Conservation (phyloP, 2,113 vertebrate genomes). For the Corynorhinus townsendii region DNA sequence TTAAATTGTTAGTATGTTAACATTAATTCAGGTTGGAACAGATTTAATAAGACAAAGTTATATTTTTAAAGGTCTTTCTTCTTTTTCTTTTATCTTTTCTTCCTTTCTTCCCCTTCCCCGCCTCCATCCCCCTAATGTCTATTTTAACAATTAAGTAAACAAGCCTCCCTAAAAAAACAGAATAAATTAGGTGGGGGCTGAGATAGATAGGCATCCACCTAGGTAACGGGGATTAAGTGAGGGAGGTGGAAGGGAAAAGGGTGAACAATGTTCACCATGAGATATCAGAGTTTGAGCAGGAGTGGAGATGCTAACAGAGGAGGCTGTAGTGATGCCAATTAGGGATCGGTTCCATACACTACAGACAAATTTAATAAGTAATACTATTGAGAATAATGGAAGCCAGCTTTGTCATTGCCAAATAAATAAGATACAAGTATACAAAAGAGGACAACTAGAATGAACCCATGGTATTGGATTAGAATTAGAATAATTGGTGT, state of each 20-base stretch:
- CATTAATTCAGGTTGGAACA: not conserved
- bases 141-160: not conserved
- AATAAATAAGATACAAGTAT: not conserved
- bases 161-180: not conserved
- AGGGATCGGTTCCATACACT: not conserved
- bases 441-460: not conserved
- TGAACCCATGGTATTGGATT: not conserved
- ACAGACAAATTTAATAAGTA: not conserved
- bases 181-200: not conserved
- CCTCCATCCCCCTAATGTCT: not conserved
- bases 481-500: not conserved
- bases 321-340: not conserved
- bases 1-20: not conserved
- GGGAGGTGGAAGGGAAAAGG: not conserved
- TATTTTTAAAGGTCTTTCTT: not conserved
- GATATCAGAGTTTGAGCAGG: not conserved
- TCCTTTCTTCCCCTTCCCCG: not conserved
- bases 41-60: not conserved
- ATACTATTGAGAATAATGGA: not conserved
- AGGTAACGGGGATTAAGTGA: rapidly evolving
- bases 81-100: too few relatives aligned
- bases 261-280: not conserved
- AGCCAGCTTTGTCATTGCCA: not conserved
- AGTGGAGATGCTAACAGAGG: not conserved
- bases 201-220: not conserved